These are phyloP conservation scores for Ginglymostoma cirratum DNA, from an alignment of 2,113 vertebrate species.

Conservation along the genomic window DNA sequence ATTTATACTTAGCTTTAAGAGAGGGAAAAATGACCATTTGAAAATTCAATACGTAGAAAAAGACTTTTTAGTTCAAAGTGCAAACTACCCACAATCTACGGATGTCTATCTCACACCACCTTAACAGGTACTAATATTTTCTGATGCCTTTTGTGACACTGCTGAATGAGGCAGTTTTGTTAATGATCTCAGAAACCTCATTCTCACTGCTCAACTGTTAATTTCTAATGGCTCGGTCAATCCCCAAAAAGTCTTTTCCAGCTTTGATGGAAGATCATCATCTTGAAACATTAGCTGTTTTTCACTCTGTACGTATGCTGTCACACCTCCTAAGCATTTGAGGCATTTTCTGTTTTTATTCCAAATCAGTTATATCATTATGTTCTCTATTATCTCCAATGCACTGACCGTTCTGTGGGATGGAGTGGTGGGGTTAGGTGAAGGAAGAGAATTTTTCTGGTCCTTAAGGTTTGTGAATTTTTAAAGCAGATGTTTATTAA, in stretches of 20 bases:
- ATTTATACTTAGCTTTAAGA: not conserved
- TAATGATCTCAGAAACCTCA: not conserved
- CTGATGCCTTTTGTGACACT: not conserved
- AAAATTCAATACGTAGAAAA: not conserved
- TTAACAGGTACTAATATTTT: not conserved
- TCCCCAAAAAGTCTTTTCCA: not conserved
- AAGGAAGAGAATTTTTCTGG: not conserved
- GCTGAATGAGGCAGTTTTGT: not conserved
- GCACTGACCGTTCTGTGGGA: not conserved
- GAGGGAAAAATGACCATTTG: not conserved
- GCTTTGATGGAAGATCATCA: no score
- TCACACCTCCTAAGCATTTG: no score
- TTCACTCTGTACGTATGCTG: no score
- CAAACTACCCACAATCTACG: not conserved
- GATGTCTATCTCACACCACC: not conserved
- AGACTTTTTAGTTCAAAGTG: not conserved
- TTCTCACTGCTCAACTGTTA: not conserved
- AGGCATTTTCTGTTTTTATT: no score
- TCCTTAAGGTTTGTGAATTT: not conserved
- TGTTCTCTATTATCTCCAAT: not conserved
- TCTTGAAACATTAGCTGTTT: no score
- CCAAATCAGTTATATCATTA: not conserved
- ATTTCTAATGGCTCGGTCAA: not conserved
- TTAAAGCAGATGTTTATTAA: not conserved
- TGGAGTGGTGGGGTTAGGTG: not conserved